Evolutionary conservation across 2,797 vertebrate genomes (phyloP).

Genomic region (Mormyrus hasselquistii): DNA sequence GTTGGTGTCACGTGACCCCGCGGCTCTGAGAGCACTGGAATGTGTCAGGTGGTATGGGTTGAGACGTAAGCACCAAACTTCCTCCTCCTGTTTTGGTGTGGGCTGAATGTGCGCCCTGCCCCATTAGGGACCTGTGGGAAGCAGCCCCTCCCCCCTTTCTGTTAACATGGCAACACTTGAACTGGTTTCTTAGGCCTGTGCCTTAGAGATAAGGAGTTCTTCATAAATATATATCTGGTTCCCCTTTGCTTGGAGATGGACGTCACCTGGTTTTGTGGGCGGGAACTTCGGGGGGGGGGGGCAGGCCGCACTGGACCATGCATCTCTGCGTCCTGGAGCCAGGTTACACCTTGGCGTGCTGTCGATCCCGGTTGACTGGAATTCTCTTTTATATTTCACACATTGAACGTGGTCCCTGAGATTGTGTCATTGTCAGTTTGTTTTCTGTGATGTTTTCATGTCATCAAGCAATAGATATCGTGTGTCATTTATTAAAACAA

Average conservation of each 20-base stretch:
- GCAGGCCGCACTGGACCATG: not conserved
- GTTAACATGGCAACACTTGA: not conserved
- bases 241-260: not conserved
- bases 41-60: not conserved
- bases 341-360: not conserved
- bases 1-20: not conserved
- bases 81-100: not conserved
- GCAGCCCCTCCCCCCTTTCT: not conserved
- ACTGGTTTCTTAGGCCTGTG: not conserved
- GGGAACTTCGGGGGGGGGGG: no score
- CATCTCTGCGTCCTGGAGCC: not conserved
- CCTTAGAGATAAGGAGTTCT: not conserved
- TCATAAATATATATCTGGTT: not conserved
- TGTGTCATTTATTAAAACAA: not conserved
- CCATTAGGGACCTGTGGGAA: not conserved
- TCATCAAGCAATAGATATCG: not conserved
- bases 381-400: not conserved
- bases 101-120: not conserved
- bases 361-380: not conserved
- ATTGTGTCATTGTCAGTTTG: not conserved
- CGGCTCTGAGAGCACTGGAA: not conserved
- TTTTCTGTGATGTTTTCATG: not conserved
- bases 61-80: not conserved
- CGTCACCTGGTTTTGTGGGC: not conserved
- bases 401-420: not conserved